Percentiles rank a stretch among this genome's conserved stretches.
These are phyloP conservation scores for Ursus arctos DNA, from an alignment of 2,113 vertebrate species.

Conservation along the genomic window DNA sequence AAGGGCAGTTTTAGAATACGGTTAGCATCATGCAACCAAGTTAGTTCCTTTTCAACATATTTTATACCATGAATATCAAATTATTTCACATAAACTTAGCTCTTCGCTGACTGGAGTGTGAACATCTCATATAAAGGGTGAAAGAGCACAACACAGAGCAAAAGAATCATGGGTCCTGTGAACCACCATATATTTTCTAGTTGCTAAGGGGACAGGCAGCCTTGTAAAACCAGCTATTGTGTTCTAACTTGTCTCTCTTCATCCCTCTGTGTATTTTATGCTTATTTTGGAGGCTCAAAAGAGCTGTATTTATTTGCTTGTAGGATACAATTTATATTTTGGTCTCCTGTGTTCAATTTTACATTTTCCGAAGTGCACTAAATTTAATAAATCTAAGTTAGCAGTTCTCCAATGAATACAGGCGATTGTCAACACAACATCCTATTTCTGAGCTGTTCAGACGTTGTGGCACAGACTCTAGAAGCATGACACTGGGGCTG, in stretches of 20 bases:
- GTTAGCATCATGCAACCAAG: neutral
- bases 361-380: constrained; percentile 77
- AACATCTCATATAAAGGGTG: neutral
- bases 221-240: neutral
- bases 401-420: constrained; percentile 70
- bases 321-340: constrained; percentile 73
- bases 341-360: constrained; percentile 63
- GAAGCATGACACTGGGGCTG: neutral
- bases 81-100: constrained; percentile 3
- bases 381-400: constrained; percentile 81
- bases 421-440: constrained; percentile 67
- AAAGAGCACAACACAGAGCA: neutral
- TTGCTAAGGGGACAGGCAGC: neutral
- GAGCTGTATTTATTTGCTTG: constrained; percentile 67
- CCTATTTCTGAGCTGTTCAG: constrained; percentile 65
- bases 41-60: neutral
- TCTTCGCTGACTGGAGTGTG: neutral
- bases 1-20: neutral
- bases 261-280: constrained; percentile 33
- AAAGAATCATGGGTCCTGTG: neutral
- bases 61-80: neutral
- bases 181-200: neutral
- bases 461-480: constrained; percentile 32
- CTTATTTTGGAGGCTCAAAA: constrained; percentile 61
- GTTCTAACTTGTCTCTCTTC: constrained; percentile 55